Evolutionary conservation across 2,888 invertebrate genomes (phyloP), one percentile per base, ranked within the genome.

Genomic region (Molorchus minor): DNA sequence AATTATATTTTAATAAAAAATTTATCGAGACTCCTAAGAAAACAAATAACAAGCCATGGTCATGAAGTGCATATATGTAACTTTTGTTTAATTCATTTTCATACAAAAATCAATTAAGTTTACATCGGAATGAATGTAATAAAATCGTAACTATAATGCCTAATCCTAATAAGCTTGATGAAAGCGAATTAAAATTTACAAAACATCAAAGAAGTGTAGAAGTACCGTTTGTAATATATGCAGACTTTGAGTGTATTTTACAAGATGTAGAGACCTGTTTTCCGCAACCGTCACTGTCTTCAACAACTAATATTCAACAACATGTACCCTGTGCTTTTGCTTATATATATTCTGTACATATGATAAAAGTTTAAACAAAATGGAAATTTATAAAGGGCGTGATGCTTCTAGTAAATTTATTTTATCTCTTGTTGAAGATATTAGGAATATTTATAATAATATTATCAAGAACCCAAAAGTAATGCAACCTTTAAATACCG

Each of bases 1-100:
- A 7, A 70, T 64, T 74, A 67, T 36, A 54, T 60, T 19, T 58
- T 53, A 33, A 57, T 63, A n/a, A 62, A 62, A 36, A 45, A 61
- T 38, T 17, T 63, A 45, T 46, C 58, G 15, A 61, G 56, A 33
- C 25, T 63, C 29, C 25, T 63, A 30, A 35, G 20, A 12, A 53
- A 40, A 19, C 65, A 65, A 44, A 30, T 58, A 16, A 58, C 58
- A 13, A 43, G 38, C 7, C 47, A 61, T 25, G 21, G 35, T 20
- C 17, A 43, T 3, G 46, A 54, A 56, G 38, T 62, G 20, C 43
- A 41, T 54, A 41, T 65, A 8, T 65, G 62, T 46, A 53, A 62
- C 25, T 46, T 29, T 40, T 62, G 59, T 41, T 52, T 60, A 35
- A 41, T 20, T 19, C 29, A 41, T 36, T 58, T 53, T 35, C 36